Evolutionary conservation across 2,888 invertebrate genomes (phyloP).

Genomic region (Drosophila helvetica): DNA sequence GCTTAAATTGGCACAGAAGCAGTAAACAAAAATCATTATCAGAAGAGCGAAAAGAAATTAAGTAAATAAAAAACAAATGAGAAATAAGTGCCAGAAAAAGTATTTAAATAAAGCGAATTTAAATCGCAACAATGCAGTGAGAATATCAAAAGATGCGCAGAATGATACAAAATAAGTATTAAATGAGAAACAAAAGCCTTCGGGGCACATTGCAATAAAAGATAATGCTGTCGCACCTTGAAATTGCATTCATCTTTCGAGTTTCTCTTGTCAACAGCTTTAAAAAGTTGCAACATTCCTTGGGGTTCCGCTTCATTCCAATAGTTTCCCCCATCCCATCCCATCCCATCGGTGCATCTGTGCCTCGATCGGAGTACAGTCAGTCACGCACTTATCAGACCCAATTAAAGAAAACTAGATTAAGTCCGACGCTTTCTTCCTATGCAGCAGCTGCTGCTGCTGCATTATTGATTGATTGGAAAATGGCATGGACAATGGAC

Average conservation of each 20-base stretch:
- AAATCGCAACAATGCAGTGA: slow-evolving; percentile 22
- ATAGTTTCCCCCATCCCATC: not conserved
- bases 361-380: not conserved
- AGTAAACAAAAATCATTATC: slow-evolving; percentile 18
- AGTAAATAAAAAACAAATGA: slow-evolving; percentile 39
- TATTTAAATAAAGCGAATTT: slow-evolving; percentile 35
- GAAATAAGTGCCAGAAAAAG: slow-evolving; percentile 27
- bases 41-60: slow-evolving; percentile 20
- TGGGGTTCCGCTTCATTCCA: not conserved
- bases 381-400: slow-evolving; percentile 1
- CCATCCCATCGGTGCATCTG: not conserved
- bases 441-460: no score
- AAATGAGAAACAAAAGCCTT: slow-evolving; percentile 25
- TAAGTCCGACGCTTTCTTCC: slow-evolving; percentile 13
- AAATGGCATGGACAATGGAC: not conserved
- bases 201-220: slow-evolving; percentile 22
- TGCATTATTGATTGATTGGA: slow-evolving; percentile 15
- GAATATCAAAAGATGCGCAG: slow-evolving; percentile 11
- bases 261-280: slow-evolving; percentile 2
- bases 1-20: slow-evolving; percentile 48
- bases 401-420: slow-evolving; percentile 7
- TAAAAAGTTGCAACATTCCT: not conserved
- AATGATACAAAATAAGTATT: not conserved
- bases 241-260: slow-evolving; percentile 13
- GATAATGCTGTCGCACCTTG: slow-evolving; percentile 33